Percentiles rank a stretch among this genome's conserved stretches.
These are phyloP conservation scores for Scaptomyza polygonia DNA, from an alignment of 2,888 invertebrate species.

Conservation along the genomic window DNA sequence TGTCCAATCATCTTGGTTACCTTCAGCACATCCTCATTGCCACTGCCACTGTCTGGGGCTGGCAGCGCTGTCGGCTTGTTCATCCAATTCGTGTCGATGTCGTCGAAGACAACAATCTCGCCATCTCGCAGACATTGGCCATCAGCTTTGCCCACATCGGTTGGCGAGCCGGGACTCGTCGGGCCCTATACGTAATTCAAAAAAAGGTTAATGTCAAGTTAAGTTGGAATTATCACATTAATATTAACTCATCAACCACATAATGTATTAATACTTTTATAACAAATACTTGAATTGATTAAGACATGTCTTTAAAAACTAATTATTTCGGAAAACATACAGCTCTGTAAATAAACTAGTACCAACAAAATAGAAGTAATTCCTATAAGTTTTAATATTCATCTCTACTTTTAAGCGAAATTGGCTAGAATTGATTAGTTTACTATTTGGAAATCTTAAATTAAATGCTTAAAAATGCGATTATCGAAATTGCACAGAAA, in stretches of 20 bases:
- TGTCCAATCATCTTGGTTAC: slow-evolving; percentile 85
- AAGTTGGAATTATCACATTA: not conserved
- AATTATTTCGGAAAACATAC: not conserved
- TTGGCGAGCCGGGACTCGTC: slow-evolving; percentile 83
- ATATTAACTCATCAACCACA: not conserved
- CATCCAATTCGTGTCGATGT: slow-evolving; percentile 83
- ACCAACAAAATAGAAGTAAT: not conserved
- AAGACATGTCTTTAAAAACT: not conserved
- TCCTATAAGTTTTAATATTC: not conserved
- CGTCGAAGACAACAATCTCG: slow-evolving; percentile 94
- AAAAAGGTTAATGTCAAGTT: not conserved
- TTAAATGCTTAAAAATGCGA: too few species aligned
- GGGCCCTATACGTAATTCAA: slow-evolving; percentile 54
- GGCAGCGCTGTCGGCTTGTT: slow-evolving; percentile 68
- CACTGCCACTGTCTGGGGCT: slow-evolving; percentile 37
- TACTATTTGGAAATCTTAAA: too few species aligned
- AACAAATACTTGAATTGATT: not conserved
- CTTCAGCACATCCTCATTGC: slow-evolving; percentile 82
- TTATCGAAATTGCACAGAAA: too few species aligned
- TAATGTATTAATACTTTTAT: not conserved
- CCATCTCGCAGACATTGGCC: slow-evolving; percentile 87
- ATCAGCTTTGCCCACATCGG: slow-evolving; percentile 82
- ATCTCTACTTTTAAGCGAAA: too few species aligned
- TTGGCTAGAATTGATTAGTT: too few species aligned
- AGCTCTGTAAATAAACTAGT: not conserved